phyloP scores from a whole-genome alignment of 2,888 invertebrate species.

The Noctua pronuba region DNA sequence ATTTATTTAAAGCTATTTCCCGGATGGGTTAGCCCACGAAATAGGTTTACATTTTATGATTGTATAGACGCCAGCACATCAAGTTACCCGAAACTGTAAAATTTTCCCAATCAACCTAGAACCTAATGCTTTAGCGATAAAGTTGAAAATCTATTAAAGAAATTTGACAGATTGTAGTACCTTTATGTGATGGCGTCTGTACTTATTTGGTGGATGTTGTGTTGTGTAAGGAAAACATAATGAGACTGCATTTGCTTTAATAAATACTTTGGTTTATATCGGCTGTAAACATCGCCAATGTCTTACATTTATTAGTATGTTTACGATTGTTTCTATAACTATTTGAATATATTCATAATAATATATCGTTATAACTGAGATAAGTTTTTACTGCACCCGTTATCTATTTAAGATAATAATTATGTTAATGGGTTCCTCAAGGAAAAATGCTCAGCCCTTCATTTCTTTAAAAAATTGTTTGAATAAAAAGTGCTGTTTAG shows the following conservation, averaged over 20 bases:
- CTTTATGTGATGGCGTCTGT: background rate
- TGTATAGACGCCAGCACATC: slow-evolving; percentile 9
- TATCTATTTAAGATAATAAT: slow-evolving; percentile 41
- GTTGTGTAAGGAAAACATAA: slow-evolving; percentile 62
- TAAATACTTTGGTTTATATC: slow-evolving; percentile 69
- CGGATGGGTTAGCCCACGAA: slow-evolving; percentile 31
- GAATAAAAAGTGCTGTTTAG: background rate
- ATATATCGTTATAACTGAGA: slow-evolving; percentile 41
- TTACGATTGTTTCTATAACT: slow-evolving; percentile 65
- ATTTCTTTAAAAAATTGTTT: background rate
- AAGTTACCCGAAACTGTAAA: no score
- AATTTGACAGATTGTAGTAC: no score
- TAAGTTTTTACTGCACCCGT: slow-evolving; percentile 25
- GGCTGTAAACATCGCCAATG: slow-evolving; percentile 66
- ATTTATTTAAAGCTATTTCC: slow-evolving; percentile 37
- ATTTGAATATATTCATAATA: slow-evolving; percentile 56
- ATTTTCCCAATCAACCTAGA: no score
- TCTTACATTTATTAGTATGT: slow-evolving; percentile 61
- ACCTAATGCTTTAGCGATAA: no score
- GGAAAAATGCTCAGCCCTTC: slow-evolving; percentile 17
- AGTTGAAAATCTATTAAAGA: no score
- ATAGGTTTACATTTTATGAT: slow-evolving; percentile 56
- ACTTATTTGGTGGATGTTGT: slow-evolving; percentile 59
- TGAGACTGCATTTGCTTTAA: slow-evolving; percentile 56
- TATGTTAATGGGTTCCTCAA: slow-evolving; percentile 28